Percentiles rank a stretch among this genome's conserved stretches.
Conservation (phyloP, 2,888 invertebrate genomes). For the Hyposoter dolosus region DNA sequence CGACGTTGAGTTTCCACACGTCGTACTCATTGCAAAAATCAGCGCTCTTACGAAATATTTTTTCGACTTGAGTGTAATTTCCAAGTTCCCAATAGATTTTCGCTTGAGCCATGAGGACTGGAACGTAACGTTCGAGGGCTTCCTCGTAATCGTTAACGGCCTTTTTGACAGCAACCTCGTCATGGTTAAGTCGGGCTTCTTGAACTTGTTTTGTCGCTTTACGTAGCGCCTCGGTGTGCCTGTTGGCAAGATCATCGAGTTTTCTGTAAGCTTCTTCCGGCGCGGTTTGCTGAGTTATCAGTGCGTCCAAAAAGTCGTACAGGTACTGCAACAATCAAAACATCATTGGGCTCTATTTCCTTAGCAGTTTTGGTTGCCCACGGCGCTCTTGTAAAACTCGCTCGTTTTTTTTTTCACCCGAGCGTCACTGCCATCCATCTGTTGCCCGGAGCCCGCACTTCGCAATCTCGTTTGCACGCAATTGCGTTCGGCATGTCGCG, state of each 20-base stretch:
- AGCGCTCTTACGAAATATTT: constrained; percentile 97
- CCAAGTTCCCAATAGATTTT: constrained; percentile 99
- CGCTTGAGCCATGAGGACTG: constrained; percentile 99
- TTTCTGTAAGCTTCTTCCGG: constrained; percentile 98
- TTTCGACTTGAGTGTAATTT: constrained; percentile 98
- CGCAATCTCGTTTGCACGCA: not conserved
- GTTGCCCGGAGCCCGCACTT: not conserved
- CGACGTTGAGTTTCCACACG: constrained; percentile 98
- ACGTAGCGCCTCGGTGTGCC: constrained; percentile 94
- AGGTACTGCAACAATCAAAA: constrained; percentile 88
- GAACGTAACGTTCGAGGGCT: constrained; percentile 96
- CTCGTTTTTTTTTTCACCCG: not conserved
- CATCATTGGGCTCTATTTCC: not conserved
- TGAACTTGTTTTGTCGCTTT: constrained; percentile 97
- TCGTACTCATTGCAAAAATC: constrained; percentile 99
- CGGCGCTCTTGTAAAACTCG: not conserved
- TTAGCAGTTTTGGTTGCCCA: not conserved
- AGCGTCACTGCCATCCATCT: too few relatives aligned
- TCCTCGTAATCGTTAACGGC: constrained; percentile 97
- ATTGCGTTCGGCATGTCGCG: not conserved
- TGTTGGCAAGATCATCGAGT: constrained; percentile 96
- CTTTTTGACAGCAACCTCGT: constrained; percentile 95
- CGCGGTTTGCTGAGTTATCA: constrained; percentile 98
- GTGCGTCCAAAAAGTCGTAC: constrained; percentile 97
- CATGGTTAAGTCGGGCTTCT: constrained; percentile 94